Evolutionary conservation across 2,888 invertebrate species (phyloP).

Genomic region (Pseudococcus viburni): DNA sequence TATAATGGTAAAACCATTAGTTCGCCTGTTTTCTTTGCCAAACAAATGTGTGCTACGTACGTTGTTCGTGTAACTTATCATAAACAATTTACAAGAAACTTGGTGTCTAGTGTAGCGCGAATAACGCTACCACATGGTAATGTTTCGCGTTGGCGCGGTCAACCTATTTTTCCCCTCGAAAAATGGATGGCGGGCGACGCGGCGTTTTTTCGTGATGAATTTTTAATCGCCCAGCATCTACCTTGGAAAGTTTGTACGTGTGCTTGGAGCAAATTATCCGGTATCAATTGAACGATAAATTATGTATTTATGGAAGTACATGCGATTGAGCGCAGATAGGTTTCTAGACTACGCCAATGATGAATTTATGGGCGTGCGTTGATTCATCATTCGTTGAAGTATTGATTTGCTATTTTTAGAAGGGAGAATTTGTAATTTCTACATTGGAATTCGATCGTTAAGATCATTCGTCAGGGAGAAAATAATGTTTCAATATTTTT

Average conservation of each 20-base stretch:
- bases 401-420: too few species aligned
- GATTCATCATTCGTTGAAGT: too few species aligned
- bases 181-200: not conserved
- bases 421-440: too few species aligned
- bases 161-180: slow-evolving; percentile 6
- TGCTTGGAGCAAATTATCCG: not conserved
- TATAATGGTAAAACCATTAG: slow-evolving; percentile 43
- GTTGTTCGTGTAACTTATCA: slow-evolving; percentile 18
- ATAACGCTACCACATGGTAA: slow-evolving; percentile 26
- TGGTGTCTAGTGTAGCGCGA: slow-evolving; percentile 25
- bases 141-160: slow-evolving; percentile 32
- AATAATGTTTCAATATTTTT: too few species aligned
- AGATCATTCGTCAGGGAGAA: too few species aligned
- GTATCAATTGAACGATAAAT: slow-evolving; percentile 30
- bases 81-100: slow-evolving; percentile 48
- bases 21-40: slow-evolving; percentile 23
- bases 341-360: not conserved
- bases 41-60: slow-evolving; percentile 4
- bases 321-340: not conserved
- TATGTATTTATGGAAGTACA: not conserved
- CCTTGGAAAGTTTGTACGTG: not conserved
- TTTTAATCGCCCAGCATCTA: slow-evolving; percentile 30
- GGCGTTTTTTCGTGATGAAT: slow-evolving; percentile 20
- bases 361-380: not conserved
- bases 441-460: too few species aligned